Percentiles rank a stretch among this genome's conserved stretches.
Conservation (phyloP, 2,113 vertebrate species). For the human (Homo sapiens) region DNA sequence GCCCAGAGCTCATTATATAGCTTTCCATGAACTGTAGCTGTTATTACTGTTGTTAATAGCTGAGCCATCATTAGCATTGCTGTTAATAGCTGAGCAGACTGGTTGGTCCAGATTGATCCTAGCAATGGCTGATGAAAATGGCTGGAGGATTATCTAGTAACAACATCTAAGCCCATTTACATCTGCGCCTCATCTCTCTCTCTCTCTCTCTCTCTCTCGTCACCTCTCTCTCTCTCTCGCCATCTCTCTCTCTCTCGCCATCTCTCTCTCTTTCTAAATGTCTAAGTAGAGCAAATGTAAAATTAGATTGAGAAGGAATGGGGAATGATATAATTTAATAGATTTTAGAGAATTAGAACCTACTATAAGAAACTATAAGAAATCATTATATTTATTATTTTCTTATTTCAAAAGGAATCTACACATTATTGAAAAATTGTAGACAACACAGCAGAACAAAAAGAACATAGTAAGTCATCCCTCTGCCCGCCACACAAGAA, state of each 20-base stretch:
- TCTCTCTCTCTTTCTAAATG: background rate
- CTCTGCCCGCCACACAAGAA: background rate
- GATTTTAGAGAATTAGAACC: background rate
- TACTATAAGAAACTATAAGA: background rate
- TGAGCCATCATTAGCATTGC: background rate
- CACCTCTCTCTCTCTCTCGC: background rate
- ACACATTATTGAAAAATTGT: background rate
- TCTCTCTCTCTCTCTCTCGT: too few species aligned
- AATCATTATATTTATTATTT: background rate
- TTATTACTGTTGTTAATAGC: background rate
- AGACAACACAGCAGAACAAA: background rate
- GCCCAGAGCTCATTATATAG: background rate
- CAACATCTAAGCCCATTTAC: background rate
- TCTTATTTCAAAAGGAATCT: background rate
- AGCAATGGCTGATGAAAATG: background rate
- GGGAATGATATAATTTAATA: background rate
- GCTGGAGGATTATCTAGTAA: background rate
- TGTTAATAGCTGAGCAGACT: background rate
- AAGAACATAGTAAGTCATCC: background rate
- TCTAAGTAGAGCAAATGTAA: background rate
- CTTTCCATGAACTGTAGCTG: background rate
- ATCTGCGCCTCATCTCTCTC: rapidly evolving
- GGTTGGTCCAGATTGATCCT: background rate
- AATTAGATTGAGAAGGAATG: background rate
- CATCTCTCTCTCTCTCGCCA: background rate